Conservation (phyloP, 2,797 vertebrate species). For the Tachyglossus aculeatus region DNA sequence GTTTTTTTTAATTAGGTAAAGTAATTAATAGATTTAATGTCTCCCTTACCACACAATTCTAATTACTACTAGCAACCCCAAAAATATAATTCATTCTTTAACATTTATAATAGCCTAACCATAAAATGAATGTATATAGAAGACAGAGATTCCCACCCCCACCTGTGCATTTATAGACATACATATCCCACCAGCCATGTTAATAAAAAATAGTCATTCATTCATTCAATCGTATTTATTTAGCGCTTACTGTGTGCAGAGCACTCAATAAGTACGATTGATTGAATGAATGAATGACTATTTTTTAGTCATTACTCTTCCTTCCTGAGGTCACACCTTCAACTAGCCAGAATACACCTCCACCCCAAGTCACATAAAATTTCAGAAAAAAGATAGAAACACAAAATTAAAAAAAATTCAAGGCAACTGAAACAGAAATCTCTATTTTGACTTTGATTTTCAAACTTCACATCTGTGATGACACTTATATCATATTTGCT, state of each 20-base stretch:
- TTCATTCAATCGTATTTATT: neutral
- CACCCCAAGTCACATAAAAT: neutral
- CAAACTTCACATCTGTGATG: conserved; percentile 24
- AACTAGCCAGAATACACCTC: neutral
- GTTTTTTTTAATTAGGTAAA: conserved; percentile 12
- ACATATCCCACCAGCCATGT: too few relatives aligned
- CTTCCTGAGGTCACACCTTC: neutral
- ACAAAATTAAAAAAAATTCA: conserved; percentile 23
- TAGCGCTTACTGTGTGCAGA: neutral
- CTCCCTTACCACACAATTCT: too few relatives aligned
- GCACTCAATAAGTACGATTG: too few relatives aligned
- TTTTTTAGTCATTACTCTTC: neutral
- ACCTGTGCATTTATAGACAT: too few relatives aligned
- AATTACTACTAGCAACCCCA: too few relatives aligned
- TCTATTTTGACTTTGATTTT: conserved; percentile 42
- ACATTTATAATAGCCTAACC: neutral
- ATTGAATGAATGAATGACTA: too few relatives aligned
- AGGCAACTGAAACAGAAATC: conserved; percentile 19
- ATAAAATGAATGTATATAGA: neutral
- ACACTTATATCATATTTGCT: conserved; percentile 10
- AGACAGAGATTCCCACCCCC: too few relatives aligned
- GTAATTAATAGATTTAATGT: too few relatives aligned
- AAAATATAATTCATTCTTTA: neutral
- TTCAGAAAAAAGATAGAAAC: conserved; percentile 36
- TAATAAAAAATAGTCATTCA: neutral